Evolutionary conservation across 2,797 vertebrate species (phyloP).

Genomic region (Psittacula derbiana): DNA sequence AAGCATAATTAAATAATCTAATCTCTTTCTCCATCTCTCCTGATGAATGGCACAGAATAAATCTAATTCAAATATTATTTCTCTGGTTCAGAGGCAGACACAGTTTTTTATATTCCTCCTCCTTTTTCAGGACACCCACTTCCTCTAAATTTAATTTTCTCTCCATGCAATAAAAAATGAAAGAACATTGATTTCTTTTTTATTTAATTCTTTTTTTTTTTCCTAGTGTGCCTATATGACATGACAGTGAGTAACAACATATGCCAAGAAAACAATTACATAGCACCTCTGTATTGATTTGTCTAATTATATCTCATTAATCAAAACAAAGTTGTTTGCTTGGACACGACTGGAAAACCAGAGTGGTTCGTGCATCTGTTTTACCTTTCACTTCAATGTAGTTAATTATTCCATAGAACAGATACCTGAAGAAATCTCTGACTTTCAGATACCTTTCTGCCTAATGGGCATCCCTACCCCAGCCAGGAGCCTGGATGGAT

Average conservation of each 20-base stretch:
- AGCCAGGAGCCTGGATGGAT: neutral
- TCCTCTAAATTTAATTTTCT: constrained; percentile 55
- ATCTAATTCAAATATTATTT: constrained; percentile 48
- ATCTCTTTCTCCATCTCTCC: neutral
- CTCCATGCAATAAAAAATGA: constrained; percentile 26
- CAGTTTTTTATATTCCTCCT: constrained; percentile 22
- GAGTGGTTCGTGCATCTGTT: neutral
- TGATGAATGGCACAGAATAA: neutral
- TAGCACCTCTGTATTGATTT: neutral
- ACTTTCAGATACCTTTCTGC: neutral
- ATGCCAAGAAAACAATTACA: neutral
- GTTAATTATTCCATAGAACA: neutral
- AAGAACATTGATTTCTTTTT: neutral
- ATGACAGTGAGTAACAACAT: constrained; percentile 10
- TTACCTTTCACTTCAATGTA: neutral
- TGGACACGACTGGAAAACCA: neutral
- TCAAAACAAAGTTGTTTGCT: neutral
- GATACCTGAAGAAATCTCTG: neutral
- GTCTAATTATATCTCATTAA: neutral
- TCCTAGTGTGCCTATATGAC: neutral
- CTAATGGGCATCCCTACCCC: neutral
- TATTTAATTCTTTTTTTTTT: neutral
- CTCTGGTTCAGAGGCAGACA: neutral
- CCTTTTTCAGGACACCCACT: constrained; percentile 40
- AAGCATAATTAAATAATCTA: constrained; percentile 26